Base-by-base conservation (phyloP, 2,113 vertebrate species). In the Gila orcuttii region DNA sequence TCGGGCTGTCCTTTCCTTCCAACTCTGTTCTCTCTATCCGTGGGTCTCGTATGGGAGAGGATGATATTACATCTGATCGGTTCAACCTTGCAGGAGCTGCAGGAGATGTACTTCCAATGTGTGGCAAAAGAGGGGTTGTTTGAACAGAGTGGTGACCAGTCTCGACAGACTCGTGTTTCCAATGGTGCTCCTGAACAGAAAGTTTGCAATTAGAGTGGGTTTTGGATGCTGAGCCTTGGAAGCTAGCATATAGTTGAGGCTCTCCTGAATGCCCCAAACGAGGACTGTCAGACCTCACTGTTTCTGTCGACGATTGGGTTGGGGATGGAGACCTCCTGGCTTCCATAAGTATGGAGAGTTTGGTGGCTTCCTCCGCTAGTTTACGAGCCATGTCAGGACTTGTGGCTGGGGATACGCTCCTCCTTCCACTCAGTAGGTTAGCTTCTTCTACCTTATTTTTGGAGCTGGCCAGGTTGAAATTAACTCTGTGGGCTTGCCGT, bases 291-390 rank as follows among this genome's bases (percentile, higher is more conserved):
- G 91, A 89, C 7, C 85, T 84, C 45, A 84, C 28, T 0, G 88
- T 90, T 19, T 93, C 93, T 0, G 68, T 36, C 0, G 85, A 89
- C 47, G 91, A 93, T 21, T 79, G 77, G 6, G 90, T 87, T 3
- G 92, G 93, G 7, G 92, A 95, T 1, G 90, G 88, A 79, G 86
- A 89, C 19, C 78, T 85, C 42, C 89, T 89, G 42, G 71, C 83
- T 17, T 90, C 93, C 25, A 89, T 84, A 77, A 90, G 91, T 21
- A 85, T 76, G n/a, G 92, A 94, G 47, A 92, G 11, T 57, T 85
- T 92, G 79, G 85, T 86, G 7, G 92, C 91, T 45, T 94, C 94
- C 69, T 90, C 66, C 0, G 89, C 90, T 62, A 91, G 36, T 31
- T 85, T 91, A 50, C 73, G 82, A 11, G 90, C 91, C 19, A 93